A percentile compares a stretch with the other conserved stretches of the same genome.
phyloP scores from a whole-genome alignment of 92 coral and sea anemone species.

The Meandrina meandrites region DNA sequence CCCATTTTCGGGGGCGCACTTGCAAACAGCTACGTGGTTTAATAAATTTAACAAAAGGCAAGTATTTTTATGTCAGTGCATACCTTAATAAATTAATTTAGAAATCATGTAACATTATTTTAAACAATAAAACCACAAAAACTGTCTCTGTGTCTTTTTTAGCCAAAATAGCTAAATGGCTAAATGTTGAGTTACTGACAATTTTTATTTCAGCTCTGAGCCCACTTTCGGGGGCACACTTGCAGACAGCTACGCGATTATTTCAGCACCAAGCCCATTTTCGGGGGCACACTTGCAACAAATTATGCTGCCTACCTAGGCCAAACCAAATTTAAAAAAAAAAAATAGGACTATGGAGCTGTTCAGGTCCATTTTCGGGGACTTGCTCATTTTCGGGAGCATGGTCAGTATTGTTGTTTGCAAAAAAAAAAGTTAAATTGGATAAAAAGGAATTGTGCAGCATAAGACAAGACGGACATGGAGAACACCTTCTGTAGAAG shows the following conservation, averaged over 20 bases:
- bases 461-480: too few relatives aligned
- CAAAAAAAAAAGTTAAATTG: too few relatives aligned
- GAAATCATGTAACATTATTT: background rate
- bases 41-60: too few relatives aligned
- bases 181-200: background rate
- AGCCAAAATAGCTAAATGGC: too few relatives aligned
- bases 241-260: background rate
- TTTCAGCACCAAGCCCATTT: background rate
- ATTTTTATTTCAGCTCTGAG: background rate
- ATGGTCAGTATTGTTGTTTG: background rate
- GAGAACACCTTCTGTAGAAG: too few relatives aligned
- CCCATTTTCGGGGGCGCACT: constrained; percentile 9
- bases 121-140: background rate
- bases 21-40: background rate
- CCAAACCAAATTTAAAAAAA: too few relatives aligned
- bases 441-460: background rate
- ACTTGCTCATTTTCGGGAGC: background rate
- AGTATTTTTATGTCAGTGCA: too few relatives aligned
- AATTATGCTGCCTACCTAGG: too few relatives aligned
- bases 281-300: background rate
- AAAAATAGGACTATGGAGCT: too few relatives aligned
- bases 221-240: constrained; percentile 10
- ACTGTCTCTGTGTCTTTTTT: background rate
- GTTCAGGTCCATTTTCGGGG: background rate
- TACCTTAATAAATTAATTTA: background rate